A percentile compares a stretch with the other conserved stretches of the same genome.
phyloP scores from a whole-genome alignment of 1,140 invertebrate genomes.

The Aphis gossypii region DNA sequence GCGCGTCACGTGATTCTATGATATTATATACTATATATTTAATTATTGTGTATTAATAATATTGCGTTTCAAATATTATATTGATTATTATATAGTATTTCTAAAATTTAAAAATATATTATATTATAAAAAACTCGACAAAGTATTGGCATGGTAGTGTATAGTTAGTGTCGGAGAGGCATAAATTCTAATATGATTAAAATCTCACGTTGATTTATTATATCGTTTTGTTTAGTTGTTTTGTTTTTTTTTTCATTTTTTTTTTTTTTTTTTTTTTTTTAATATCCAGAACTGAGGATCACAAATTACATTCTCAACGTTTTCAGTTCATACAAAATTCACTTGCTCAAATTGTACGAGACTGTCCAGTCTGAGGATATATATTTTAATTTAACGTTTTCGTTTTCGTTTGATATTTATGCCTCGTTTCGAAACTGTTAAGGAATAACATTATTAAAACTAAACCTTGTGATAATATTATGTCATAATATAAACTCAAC shows the following conservation, averaged over 20 bases:
- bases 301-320: conserved; percentile 45
- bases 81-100: conserved; percentile 30
- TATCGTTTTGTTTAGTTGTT: background rate
- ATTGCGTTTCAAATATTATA: background rate
- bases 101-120: conserved; percentile 40
- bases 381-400: conserved; percentile 17
- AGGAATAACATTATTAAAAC: conserved; percentile 3
- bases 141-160: background rate
- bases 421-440: conserved; percentile 40
- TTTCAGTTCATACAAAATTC: conserved; percentile 53
- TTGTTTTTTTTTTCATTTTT: no score
- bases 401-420: conserved; percentile 10
- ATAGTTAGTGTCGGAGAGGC: conserved; percentile 17
- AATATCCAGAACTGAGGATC: conserved; percentile 46
- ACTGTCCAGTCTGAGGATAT: conserved; percentile 55
- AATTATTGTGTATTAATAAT: conserved; percentile 15
- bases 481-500: conserved; percentile 41
- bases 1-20: background rate
- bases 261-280: conserved; percentile 6
- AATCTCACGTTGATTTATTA: conserved; percentile 26
- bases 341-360: conserved; percentile 56
- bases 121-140: background rate
- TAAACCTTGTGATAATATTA: conserved; percentile 49
- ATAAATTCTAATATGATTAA: conserved; percentile 30
- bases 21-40: background rate